phyloP scores from a whole-genome alignment of 1,140 invertebrate genomes.

The Drosophila subpulchrella region DNA sequence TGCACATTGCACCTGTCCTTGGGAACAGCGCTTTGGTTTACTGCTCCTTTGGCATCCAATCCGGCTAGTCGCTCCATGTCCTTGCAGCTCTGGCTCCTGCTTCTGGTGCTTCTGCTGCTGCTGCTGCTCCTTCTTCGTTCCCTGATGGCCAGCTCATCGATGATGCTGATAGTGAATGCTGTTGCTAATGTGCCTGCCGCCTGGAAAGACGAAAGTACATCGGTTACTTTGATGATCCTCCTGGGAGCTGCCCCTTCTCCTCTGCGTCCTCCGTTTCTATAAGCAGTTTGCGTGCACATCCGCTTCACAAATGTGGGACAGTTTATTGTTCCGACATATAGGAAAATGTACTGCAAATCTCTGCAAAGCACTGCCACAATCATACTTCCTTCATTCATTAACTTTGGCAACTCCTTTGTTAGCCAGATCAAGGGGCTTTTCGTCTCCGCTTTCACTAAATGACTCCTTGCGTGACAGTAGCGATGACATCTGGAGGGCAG shows the following conservation, averaged over 20 bases:
- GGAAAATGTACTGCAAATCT: not conserved
- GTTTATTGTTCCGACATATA: not conserved
- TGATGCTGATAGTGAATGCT: conserved; percentile 35
- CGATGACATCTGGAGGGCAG: not conserved
- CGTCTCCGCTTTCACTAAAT: too few species aligned
- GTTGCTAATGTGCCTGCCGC: conserved; percentile 22
- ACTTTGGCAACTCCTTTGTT: conserved; percentile 3
- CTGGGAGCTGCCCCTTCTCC: not conserved
- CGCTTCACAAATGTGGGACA: not conserved
- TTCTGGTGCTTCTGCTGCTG: conserved; percentile 11
- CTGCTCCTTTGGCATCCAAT: conserved; percentile 21
- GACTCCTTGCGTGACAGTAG: not conserved
- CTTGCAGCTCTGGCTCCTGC: conserved; percentile 8
- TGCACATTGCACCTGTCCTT: conserved; percentile 80
- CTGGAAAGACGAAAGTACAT: not conserved
- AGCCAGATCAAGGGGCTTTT: conserved; percentile 3
- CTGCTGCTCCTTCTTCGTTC: conserved; percentile 35
- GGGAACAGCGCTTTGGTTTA: conserved; percentile 62
- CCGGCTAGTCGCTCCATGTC: not conserved
- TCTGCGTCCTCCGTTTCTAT: too few species aligned
- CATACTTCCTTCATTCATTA: conserved; percentile 10
- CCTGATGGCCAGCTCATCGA: conserved; percentile 53
- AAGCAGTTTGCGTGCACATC: not conserved
- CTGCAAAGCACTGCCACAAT: not conserved
- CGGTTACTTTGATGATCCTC: conserved; percentile 34